Base-by-base conservation (phyloP, 2,888 invertebrate species). In the Caenorhabditis sp. region DNA sequence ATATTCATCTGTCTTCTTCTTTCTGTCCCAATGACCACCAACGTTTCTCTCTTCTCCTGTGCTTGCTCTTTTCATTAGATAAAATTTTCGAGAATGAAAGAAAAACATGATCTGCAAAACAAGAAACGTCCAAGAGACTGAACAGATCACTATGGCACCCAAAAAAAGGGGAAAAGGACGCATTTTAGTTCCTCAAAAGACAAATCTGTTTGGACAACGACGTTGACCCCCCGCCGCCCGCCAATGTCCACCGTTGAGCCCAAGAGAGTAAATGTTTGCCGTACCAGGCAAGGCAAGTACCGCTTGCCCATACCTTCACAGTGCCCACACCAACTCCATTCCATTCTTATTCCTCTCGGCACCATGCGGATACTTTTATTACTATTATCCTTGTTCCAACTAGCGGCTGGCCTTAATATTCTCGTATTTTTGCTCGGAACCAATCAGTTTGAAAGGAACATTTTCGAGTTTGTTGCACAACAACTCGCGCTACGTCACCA, bases 351-450 rank as follows among this genome's bases (percentile, higher is more conserved):
- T 62, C 27, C n/a, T 30, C 24, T 43, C 32, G 45, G 5, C 27
- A 37, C 17, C 2, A 77, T 77, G 77, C 48, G 72, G 46, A 37
- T 77, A 24, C 22, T 65, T 22, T 5, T 78, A n/a, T 39, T 78
- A 17, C 27, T 68, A n/a, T 9, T 68, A 3, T 37, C 37, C n/a
- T 13, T 71, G 26, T 27, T 72, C 13, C 65, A 77, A 43, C 26
- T 72, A 20, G 52, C 52, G 15, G 52, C 35, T 61, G 59, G 75
- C 9, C 62, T 87, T 9, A 89, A 87, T 48, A 83, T 89, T 61
- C 81, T 89, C 3, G 71, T 89, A 4, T 89, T 87, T 61, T 79
- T 89, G n/a, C 63, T 87, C 37, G 89, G 89, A n/a, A 87, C 88
- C 32, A 86, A 80, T 52, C 85, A 87, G 58, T 85, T 81, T 63